phyloP scores from a whole-genome alignment of 92 coral and sea anemone species.

The Actinernus sp. region DNA sequence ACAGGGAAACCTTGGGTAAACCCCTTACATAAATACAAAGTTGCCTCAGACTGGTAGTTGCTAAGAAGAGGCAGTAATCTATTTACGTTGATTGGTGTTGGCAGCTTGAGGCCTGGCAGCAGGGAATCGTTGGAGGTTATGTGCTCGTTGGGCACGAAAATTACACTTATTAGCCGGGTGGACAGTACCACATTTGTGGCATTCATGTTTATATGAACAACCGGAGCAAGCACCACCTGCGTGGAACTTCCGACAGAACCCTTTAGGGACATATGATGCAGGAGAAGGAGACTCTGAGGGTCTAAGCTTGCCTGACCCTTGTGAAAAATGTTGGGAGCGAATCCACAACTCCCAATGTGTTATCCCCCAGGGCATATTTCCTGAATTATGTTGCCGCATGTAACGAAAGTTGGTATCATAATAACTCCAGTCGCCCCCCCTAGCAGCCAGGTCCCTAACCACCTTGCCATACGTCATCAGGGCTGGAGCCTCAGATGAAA shows the following conservation, averaged over 20 bases:
- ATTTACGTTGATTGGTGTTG: constrained; percentile 69
- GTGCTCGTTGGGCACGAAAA: constrained; percentile 18
- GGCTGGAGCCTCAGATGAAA: constrained; percentile 27
- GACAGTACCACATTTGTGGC: constrained; percentile 7
- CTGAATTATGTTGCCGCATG: constrained; percentile 21
- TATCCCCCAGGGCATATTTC: constrained; percentile 35
- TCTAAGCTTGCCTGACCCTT: neutral
- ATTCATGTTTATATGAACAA: constrained; percentile 20
- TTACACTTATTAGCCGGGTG: constrained; percentile 20
- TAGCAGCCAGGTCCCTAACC: constrained; percentile 45
- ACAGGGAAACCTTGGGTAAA: constrained; percentile 51
- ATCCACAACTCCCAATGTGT: constrained; percentile 61
- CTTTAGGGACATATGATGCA: constrained; percentile 8
- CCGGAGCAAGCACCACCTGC: constrained; percentile 19
- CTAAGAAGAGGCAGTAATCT: constrained; percentile 5
- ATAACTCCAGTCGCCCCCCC: constrained; percentile 27
- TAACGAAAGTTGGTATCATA: constrained; percentile 32
- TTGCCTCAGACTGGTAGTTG: constrained; percentile 39
- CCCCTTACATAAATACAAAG: constrained; percentile 20
- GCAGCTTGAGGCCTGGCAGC: constrained; percentile 14
- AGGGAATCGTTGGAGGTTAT: constrained; percentile 24
- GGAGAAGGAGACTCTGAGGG: neutral
- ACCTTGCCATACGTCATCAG: constrained; percentile 27
- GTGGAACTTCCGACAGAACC: constrained; percentile 44
- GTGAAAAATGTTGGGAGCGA: constrained; percentile 27